phyloP scores from a whole-genome alignment of 2,888 invertebrate species.

The Cryptosula pallasiana region DNA sequence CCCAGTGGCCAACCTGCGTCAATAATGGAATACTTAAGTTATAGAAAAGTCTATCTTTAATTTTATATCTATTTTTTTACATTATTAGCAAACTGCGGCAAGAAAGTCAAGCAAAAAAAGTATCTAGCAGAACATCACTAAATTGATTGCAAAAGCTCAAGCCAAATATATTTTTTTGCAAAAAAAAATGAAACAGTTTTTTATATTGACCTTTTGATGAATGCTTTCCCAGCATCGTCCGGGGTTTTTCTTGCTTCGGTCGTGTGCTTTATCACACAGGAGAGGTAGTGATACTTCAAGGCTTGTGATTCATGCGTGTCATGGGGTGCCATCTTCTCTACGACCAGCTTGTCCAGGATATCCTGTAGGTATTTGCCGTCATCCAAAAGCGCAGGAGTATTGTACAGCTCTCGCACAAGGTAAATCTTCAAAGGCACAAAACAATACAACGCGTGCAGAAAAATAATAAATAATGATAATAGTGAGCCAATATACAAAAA shows the following conservation, averaged over 20 bases:
- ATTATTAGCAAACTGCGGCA: too few relatives aligned
- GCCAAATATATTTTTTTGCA: too few relatives aligned
- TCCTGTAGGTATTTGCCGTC: neutral
- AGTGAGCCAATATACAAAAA: too few relatives aligned
- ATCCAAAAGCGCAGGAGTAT: neutral
- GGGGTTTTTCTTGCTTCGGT: constrained; percentile 32
- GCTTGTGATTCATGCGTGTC: constrained; percentile 65
- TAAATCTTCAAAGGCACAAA: neutral
- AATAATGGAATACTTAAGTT: too few relatives aligned
- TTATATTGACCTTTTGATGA: constrained; percentile 44
- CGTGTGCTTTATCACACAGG: constrained; percentile 35
- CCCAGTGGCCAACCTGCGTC: constrained; percentile 43
- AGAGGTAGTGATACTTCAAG: constrained; percentile 47
- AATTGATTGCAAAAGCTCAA: too few relatives aligned
- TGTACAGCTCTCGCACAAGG: neutral
- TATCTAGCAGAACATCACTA: too few relatives aligned
- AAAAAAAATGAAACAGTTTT: too few relatives aligned
- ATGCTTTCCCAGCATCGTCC: constrained; percentile 33
- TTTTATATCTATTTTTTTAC: too few relatives aligned
- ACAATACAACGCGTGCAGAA: too few relatives aligned
- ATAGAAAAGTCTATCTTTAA: too few relatives aligned
- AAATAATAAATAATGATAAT: too few relatives aligned
- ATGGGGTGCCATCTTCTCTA: constrained; percentile 72
- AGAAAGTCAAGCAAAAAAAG: too few relatives aligned
- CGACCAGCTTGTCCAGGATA: constrained; percentile 76